Base-by-base conservation (phyloP, 2,888 invertebrate species). In the Caprella mutica region DNA sequence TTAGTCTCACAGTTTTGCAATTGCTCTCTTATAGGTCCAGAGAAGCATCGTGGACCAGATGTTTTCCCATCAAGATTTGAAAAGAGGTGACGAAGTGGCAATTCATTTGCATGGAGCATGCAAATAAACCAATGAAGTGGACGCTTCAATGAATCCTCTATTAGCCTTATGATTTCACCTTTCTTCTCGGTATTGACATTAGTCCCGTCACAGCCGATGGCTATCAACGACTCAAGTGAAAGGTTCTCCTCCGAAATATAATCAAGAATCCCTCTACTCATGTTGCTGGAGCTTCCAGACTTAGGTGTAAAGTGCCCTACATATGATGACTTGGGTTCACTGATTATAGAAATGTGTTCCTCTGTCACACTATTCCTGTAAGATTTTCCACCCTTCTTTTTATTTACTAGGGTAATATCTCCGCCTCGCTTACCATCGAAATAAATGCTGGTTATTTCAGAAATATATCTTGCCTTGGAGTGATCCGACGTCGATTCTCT, bases 141-240 rank as follows among this genome's bases (percentile, higher is more conserved):
- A 26, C 33, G 24, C n/a, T 51, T 17, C 19, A 35, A 29, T n/a
- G 6, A 33, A 30, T n/a, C 35, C 30, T 51, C 51, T 26, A 43
- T n/a, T 26, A 3, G 51, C 23, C 42, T 23, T n/a, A 51, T 51
- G 19, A 51, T 21, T 38, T 14, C 51, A 29, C 35, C 12, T 8
- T 51, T 27, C 3, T 14, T 26, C n/a, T 33, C 51, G 17, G 35
- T 42, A 21, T 51, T 51, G 14, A 51, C 51, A 51, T 51, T 51
- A 35, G 51, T 51, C n/a, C 51, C 51, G 23, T 51, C 6, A 35
- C 9, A 3, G 5, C 2, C 3, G 59, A 55, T 24, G 26, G 8
- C 3, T 55, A 58, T 2, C 58, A 50, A 12, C 58, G 56, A 17
- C 62, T 62, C 2, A 60, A 19, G 33, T 63, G 52, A 53, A 65